phyloP scores from a whole-genome alignment of 2,113 vertebrate species.

The Lophotis ruficrista region DNA sequence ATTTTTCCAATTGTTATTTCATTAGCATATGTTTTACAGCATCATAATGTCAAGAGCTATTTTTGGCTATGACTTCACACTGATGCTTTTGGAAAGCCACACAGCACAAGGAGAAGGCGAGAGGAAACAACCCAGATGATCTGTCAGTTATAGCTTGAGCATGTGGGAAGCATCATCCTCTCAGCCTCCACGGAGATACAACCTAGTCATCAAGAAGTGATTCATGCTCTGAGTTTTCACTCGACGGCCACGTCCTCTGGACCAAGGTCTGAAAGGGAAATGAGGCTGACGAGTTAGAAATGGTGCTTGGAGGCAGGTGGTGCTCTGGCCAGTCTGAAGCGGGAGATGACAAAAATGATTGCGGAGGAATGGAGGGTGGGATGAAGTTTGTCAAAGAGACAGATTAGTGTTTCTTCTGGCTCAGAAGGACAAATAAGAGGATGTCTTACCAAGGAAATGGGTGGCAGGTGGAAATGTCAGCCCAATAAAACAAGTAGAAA shows the following conservation, averaged over 20 bases:
- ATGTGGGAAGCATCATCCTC: constrained; percentile 55
- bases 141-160: neutral
- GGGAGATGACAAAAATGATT: neutral
- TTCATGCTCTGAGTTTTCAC: neutral
- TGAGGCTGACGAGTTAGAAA: neutral
- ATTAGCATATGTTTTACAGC: constrained; percentile 63
- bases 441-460: neutral
- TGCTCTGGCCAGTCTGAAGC: neutral
- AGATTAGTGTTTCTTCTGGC: neutral
- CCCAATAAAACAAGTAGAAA: neutral
- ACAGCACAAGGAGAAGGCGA: constrained; percentile 11
- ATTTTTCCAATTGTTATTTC: constrained; percentile 62
- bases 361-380: neutral
- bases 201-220: neutral
- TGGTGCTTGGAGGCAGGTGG: neutral
- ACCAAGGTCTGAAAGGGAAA: neutral
- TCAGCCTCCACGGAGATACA: neutral
- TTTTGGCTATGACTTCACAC: constrained; percentile 62
- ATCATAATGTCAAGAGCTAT: constrained; percentile 13
- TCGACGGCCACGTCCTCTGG: neutral
- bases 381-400: neutral
- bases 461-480: constrained; percentile 6
- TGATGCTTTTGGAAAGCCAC: constrained; percentile 44
- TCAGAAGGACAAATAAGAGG: constrained; percentile 6
- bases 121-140: constrained; percentile 44